Evolutionary conservation across 2,888 invertebrate species (phyloP).

Genomic region (Aethes cnicana): DNA sequence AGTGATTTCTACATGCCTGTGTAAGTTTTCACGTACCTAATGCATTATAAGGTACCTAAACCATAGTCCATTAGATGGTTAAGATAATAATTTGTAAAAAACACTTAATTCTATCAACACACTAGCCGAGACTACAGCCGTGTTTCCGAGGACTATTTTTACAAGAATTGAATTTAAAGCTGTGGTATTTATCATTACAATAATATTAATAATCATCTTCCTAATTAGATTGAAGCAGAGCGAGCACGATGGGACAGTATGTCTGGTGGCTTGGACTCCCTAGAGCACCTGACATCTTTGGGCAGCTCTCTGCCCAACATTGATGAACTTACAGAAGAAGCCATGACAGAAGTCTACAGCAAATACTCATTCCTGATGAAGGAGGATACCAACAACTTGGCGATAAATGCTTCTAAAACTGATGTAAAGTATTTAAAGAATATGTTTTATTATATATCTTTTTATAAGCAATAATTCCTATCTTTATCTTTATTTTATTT

Average conservation of each 20-base stretch:
- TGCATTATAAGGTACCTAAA: too few relatives aligned
- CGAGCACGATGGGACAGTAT: slow-evolving; percentile 51
- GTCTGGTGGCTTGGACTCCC: slow-evolving; percentile 60
- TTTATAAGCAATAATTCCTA: too few relatives aligned
- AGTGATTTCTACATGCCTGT: too few relatives aligned
- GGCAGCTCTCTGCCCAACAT: slow-evolving; percentile 52
- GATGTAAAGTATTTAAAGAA: slow-evolving; percentile 21
- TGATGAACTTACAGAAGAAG: slow-evolving; percentile 60
- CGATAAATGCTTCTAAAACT: slow-evolving; percentile 62
- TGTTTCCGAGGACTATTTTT: too few relatives aligned
- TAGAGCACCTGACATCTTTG: slow-evolving; percentile 59
- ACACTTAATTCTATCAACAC: too few relatives aligned
- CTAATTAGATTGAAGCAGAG: slow-evolving; percentile 54
- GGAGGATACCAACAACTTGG: slow-evolving; percentile 60
- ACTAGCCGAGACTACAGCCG: too few relatives aligned
- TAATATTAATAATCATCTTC: not conserved
- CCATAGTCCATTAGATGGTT: too few relatives aligned
- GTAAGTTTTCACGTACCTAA: too few relatives aligned
- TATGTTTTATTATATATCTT: too few relatives aligned
- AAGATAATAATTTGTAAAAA: too few relatives aligned
- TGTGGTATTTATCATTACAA: not conserved
- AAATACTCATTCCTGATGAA: slow-evolving; percentile 70
- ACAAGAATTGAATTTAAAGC: too few relatives aligned
- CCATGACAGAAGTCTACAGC: slow-evolving; percentile 67
- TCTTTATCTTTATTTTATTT: too few relatives aligned